These are phyloP conservation scores for Microtus agrestis DNA, from an alignment of 2,797 vertebrate genomes.

Conservation along the genomic window DNA sequence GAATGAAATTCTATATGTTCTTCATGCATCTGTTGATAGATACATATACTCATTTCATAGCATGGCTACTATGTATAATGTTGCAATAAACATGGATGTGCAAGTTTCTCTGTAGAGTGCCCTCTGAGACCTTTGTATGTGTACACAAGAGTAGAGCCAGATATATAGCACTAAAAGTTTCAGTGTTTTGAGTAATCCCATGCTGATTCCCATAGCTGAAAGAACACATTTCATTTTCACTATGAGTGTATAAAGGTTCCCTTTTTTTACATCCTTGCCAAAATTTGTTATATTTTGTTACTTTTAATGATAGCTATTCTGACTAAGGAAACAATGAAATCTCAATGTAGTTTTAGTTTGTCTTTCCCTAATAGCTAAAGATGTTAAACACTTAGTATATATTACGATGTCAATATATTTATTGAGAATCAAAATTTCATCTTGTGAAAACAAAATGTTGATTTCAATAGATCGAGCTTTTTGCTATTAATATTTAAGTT, in stretches of 20 bases:
- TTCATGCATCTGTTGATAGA: not conserved
- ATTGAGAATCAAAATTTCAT: not conserved
- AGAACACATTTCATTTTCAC: not conserved
- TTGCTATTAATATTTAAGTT: not conserved
- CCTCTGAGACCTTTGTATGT: not conserved
- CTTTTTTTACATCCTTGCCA: too few relatives aligned
- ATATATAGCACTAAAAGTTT: too few relatives aligned
- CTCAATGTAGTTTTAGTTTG: not conserved
- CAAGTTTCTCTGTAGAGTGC: not conserved
- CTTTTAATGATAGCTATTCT: not conserved
- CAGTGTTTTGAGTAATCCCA: not conserved
- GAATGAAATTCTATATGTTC: not conserved
- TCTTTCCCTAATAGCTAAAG: not conserved
- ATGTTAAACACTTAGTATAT: not conserved
- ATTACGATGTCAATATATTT: not conserved
- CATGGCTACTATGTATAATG: not conserved
- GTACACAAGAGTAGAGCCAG: too few relatives aligned
- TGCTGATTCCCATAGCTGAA: not conserved
- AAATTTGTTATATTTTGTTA: not conserved
- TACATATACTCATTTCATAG: not conserved
- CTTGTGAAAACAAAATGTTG: not conserved
- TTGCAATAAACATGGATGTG: not conserved
- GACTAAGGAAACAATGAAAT: not conserved
- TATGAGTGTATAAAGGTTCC: not conserved
- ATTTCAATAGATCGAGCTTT: not conserved